Base-by-base conservation (phyloP, 1,140 invertebrate species). In the Bombus fervidus region DNA sequence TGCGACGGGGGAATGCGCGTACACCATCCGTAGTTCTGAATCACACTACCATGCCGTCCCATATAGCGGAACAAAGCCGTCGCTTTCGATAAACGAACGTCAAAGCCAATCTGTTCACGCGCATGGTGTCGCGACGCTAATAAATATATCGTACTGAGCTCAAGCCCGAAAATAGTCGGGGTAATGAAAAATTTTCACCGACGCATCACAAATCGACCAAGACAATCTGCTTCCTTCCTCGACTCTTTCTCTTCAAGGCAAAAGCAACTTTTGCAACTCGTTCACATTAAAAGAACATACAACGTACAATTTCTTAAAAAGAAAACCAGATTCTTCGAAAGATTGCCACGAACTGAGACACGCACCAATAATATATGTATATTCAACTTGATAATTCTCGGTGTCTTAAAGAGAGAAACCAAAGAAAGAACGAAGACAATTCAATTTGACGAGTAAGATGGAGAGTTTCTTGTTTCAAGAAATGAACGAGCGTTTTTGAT, bases 131-230 rank as follows among this genome's bases (percentile, higher is more conserved):
- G 64, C 77, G 64, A 47, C 12, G 77, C 41, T 80, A 68, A 80
- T 80, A 80, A 80, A 80, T 68, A n/a, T 62, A 53, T 68, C 77
- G 64, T 68, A 34, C 62, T 37, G 43, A 80, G 78, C 78, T 80
- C 43, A 53, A 53, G 25, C 64, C 78, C 78, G 66, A 62, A 80
- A 80, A 80, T 80, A 80, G 43, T 80, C 37, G n/a, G 62, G 39
- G 77, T 68, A 68, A 79, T 69, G 78, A 80, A 80, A 47, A 69
- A 66, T 78, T 25, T 80, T 80, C 66, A 34, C 39, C 77, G 64
- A 79, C 31, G n/a, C 57, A n/a, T 15, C 13, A 77, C 43, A 39
- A 79, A 79, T 37, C 41, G 77, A 1, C n/a, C 18, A 64, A 64
- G 62, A 47, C 77, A 47, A 28, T 39, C 76, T 43, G 47, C 47